Evolutionary conservation across 2,797 vertebrate genomes (phyloP), one percentile per base, ranked within the genome.

Genomic region (Sebastes kiyomatsui): DNA sequence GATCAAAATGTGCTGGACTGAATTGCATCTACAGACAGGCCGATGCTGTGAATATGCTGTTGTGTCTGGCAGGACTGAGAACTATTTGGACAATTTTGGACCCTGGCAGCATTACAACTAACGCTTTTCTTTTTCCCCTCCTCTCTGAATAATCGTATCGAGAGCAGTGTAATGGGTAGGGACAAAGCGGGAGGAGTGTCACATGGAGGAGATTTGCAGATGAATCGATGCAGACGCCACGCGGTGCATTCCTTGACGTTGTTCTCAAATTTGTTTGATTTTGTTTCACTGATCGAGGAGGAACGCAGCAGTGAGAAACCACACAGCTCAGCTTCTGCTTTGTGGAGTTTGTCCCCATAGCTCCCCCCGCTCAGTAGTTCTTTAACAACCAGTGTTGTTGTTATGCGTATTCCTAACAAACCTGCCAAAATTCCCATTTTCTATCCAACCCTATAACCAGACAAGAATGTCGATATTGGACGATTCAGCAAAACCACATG

Each of bases 131-230:
- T 59, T 33, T 6, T 3, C 58, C 75, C 55, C 67, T 83, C 55
- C 59, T 69, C 25, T 66, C 69, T 80, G 72, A 91, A 86, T 90
- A 90, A 93, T 87, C 22, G 20, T 75, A 90, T 87, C 87, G 82
- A 86, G 70, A 86, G 83, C 84, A 83, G 74, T 78, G 79, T 80
- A 87, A 88, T 75, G 46, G 79, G 83, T 54, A 85, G 73, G 76
- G 71, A 82, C 16, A 16, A 78, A 76, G 75, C 80, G 54, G 74
- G 75, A 80, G 68, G 70, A 83, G 79, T 70, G 77, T 93, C 90
- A 95, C 85, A 86, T 92, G 91, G 86, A 92, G 85, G 80, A 91
- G 88, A 91, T 92, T 86, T 91, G 70, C 81, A 90, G 74, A 91
- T 88, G 80, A 82, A 90, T 86, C 38, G 33, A 90, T 77, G 82